These are phyloP conservation scores for Entomobrya proxima DNA, from an alignment of 2,888 invertebrate species.

Conservation along the genomic window DNA sequence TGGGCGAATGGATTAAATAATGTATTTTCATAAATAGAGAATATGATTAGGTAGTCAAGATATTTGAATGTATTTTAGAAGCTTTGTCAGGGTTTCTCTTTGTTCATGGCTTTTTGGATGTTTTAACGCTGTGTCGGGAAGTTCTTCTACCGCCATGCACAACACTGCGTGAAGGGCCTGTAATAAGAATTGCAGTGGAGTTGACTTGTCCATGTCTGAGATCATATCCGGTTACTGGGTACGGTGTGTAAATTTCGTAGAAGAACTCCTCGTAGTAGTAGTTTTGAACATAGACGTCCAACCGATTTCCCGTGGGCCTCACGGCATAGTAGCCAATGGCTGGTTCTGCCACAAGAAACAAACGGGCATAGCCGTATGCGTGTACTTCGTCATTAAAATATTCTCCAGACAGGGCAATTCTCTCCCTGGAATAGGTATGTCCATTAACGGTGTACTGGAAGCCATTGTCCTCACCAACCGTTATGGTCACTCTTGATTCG, in stretches of 20 bases:
- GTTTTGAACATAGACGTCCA: slow-evolving; percentile 68
- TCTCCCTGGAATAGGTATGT: slow-evolving; percentile 61
- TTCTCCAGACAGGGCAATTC: slow-evolving; percentile 71
- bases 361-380: slow-evolving; percentile 56
- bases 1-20: no score
- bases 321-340: slow-evolving; percentile 65
- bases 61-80: no score
- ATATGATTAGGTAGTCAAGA: no score
- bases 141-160: slow-evolving; percentile 5
- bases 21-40: no score
- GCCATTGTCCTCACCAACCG: slow-evolving; percentile 70
- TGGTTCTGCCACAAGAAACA: slow-evolving; percentile 67
- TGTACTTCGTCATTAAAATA: slow-evolving; percentile 70
- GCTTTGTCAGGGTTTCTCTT: background rate
- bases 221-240: slow-evolving; percentile 64
- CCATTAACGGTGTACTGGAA: slow-evolving; percentile 70
- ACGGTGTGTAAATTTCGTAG: slow-evolving; percentile 64
- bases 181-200: slow-evolving; percentile 64
- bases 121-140: background rate
- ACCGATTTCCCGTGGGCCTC: slow-evolving; percentile 50
- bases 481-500: slow-evolving; percentile 68
- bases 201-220: slow-evolving; percentile 70
- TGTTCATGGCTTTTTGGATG: background rate
- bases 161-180: slow-evolving; percentile 68
- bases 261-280: slow-evolving; percentile 67